These are phyloP conservation scores for Oryzias curvinotus DNA, from an alignment of 2,113 vertebrate species.

Conservation along the genomic window DNA sequence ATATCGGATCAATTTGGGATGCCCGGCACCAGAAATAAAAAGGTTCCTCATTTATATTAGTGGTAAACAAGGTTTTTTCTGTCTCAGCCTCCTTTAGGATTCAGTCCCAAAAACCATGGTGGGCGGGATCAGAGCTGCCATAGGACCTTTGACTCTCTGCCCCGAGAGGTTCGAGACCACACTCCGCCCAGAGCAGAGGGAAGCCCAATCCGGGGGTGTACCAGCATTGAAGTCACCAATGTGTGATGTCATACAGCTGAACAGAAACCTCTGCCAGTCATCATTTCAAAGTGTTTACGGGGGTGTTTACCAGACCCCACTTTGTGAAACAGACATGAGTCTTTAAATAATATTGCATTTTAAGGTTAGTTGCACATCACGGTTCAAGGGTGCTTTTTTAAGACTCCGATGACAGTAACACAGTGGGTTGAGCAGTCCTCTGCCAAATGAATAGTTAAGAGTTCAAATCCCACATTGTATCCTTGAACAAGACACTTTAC, in stretches of 20 bases:
- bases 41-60: background rate
- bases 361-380: too few relatives aligned
- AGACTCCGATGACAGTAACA: too few relatives aligned
- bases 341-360: slow-evolving; percentile 30
- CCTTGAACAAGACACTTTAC: too few relatives aligned
- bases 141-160: slow-evolving; percentile 77
- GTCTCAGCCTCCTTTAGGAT: slow-evolving; percentile 81
- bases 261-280: slow-evolving; percentile 23
- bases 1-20: too few relatives aligned
- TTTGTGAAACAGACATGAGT: slow-evolving; percentile 40
- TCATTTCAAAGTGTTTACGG: slow-evolving; percentile 28
- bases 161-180: slow-evolving; percentile 71
- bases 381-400: too few relatives aligned
- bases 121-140: slow-evolving; percentile 78
- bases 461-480: too few relatives aligned
- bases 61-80: slow-evolving; percentile 5
- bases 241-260: slow-evolving; percentile 65
- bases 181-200: slow-evolving; percentile 65
- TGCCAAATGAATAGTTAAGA: too few relatives aligned
- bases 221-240: slow-evolving; percentile 81
- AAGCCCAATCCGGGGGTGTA: slow-evolving; percentile 74
- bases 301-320: slow-evolving; percentile 60
- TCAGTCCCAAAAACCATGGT: slow-evolving; percentile 77
- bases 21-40: background rate
- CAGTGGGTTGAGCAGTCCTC: too few relatives aligned